Conservation (phyloP, 2,797 vertebrate genomes). For the Phalanger gymnotis region DNA sequence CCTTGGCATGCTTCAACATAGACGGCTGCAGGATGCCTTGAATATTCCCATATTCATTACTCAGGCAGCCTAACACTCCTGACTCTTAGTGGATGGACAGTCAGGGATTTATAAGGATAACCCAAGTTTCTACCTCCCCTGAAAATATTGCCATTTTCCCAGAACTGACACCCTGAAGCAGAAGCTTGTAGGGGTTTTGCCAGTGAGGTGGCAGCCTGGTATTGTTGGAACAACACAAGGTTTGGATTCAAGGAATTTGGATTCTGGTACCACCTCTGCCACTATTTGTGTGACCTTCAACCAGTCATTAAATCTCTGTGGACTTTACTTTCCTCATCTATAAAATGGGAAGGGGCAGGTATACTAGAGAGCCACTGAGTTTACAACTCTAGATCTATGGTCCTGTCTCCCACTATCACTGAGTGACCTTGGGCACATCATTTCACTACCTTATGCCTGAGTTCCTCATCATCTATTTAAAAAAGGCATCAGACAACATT, state of each 20-base stretch:
- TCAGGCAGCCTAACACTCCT: slow-evolving; percentile 33
- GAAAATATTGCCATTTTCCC: neutral
- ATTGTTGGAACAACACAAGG: slow-evolving; percentile 7
- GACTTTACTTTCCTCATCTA: neutral
- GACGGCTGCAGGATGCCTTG: neutral
- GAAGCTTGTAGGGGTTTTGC: slow-evolving; percentile 21
- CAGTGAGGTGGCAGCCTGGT: neutral
- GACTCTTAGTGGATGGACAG: slow-evolving; percentile 12
- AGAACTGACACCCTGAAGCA: neutral
- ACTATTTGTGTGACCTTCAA: neutral
- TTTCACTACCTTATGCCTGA: neutral
- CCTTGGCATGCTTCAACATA: neutral
- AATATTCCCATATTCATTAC: slow-evolving; percentile 45
- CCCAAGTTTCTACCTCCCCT: slow-evolving; percentile 6
- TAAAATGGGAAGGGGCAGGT: neutral
- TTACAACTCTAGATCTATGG: neutral
- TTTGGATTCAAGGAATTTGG: neutral
- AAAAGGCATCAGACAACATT: neutral
- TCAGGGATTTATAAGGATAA: slow-evolving; percentile 17
- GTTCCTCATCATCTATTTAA: slow-evolving; percentile 3
- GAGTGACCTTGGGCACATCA: slow-evolving; percentile 3
- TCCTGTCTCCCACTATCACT: neutral
- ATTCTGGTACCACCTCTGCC: neutral
- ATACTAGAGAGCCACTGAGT: neutral
- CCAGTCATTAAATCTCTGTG: neutral